Conservation (phyloP, 2,888 invertebrate species). For the Diarsia mendica region DNA sequence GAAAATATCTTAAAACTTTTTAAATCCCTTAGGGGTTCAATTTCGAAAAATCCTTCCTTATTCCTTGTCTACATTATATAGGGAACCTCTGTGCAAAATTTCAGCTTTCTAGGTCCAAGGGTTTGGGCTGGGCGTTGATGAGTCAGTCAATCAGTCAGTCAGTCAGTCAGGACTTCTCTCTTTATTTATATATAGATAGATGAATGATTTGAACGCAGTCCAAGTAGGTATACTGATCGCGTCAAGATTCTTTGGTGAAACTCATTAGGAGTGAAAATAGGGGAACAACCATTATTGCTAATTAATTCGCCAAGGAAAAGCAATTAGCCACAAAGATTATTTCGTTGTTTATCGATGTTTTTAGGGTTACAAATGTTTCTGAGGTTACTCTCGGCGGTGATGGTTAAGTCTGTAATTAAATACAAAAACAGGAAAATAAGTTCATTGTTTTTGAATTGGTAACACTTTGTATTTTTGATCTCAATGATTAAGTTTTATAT, state of each 20-base stretch:
- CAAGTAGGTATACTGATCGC: background rate
- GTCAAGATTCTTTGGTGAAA: background rate
- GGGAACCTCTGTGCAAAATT: no score
- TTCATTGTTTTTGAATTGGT: background rate
- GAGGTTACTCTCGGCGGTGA: background rate
- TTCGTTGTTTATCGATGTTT: slow-evolving; percentile 12
- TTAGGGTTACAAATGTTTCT: slow-evolving; percentile 21
- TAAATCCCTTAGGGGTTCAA: no score
- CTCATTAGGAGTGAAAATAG: background rate
- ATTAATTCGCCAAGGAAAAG: slow-evolving; percentile 32
- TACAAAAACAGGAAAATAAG: background rate
- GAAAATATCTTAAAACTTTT: no score
- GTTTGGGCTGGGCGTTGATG: no score
- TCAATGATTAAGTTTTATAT: background rate
- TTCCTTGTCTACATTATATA: no score
- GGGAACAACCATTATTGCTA: slow-evolving; percentile 14
- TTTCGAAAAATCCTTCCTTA: no score
- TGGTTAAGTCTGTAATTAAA: background rate
- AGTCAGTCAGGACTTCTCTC: no score
- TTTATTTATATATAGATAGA: no score
- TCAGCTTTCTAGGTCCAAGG: no score
- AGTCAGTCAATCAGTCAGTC: no score
- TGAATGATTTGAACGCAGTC: no score
- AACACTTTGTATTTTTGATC: background rate
- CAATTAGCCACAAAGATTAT: slow-evolving; percentile 26